Evolutionary conservation across 2,113 vertebrate genomes (phyloP), one percentile per base, ranked within the genome.

Genomic region (Archocentrus centrarchus): DNA sequence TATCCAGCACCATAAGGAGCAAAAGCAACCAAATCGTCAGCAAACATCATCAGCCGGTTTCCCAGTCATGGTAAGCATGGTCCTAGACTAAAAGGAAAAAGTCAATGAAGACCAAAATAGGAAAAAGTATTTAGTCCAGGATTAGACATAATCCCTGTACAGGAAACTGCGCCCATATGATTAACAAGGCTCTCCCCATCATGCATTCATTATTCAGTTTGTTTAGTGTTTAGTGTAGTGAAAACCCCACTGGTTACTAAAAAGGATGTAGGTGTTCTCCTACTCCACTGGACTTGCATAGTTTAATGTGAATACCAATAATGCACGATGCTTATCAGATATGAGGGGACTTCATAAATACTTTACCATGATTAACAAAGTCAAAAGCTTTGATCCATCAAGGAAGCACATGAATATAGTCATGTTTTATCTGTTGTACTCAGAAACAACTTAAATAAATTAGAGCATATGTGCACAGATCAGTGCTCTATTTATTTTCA

Each of bases 1-100:
- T 22, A 15, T 30, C 0, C 5, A 0, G 22, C 15, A 47, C 41
- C 27, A 11, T 30, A 47, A 68, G 64, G 64, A 68, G 17, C 11
- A 15, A 18, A 47, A 68, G 22, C 64, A 68, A 68, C 22, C 27
- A 68, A 68, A 68, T 68, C 64, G 7, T 68, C 9, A 0, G 41
- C 15, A 50, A 18, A 50, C 64, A 18, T 14, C 11, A 27, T 27
- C 27, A 27, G 27, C 27, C 27, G 27, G 27, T 27, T 27, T 27
- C 27, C 27, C 27, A 27, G 27, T 27, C 27, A 27, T 27, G 27
- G 27, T 27, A 27, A 27, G 27, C 27, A 27, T 27, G 27, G 27
- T 27, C 27, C 27, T 27, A 27, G 27, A 27, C 27, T 27, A 27
- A 27, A 27, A 27, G 27, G 27, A 27, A 27, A 27, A 27, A 27